Evolutionary conservation across 2,113 vertebrate genomes (phyloP).

Genomic region (Bufo gargarizans): DNA sequence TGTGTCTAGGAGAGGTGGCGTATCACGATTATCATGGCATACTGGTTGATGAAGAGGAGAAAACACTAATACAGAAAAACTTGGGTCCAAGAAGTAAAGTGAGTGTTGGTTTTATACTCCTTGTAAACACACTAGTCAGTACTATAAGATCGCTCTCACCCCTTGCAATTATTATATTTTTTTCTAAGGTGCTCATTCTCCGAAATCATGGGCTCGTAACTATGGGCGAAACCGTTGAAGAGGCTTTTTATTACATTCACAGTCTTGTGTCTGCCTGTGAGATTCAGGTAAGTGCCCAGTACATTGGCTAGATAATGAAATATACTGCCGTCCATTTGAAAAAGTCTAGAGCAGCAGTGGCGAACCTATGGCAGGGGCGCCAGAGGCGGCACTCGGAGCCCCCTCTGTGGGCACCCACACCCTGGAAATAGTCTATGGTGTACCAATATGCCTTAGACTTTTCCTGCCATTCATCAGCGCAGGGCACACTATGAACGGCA

Average conservation of each 20-base stretch:
- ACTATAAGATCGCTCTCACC: neutral
- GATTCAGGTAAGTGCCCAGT: constrained; percentile 83
- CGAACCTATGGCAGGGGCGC: no score
- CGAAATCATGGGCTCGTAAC: constrained; percentile 94
- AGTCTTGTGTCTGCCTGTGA: constrained; percentile 94
- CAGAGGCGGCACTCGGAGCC: no score
- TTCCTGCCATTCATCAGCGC: no score
- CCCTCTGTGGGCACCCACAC: no score
- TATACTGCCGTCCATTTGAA: no score
- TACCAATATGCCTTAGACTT: no score
- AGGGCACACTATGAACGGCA: no score
- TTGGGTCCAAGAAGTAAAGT: constrained; percentile 96
- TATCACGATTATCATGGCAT: constrained; percentile 98
- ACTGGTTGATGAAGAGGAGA: constrained; percentile 90
- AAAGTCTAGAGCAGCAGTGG: no score
- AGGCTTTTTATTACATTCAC: constrained; percentile 96
- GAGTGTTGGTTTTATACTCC: constrained; percentile 51
- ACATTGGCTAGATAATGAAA: no score
- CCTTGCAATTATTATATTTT: neutral
- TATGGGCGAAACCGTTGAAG: constrained; percentile 92
- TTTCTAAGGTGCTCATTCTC: constrained; percentile 90
- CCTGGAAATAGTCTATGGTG: no score
- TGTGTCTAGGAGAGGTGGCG: constrained; percentile 89
- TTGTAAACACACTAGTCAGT: neutral
- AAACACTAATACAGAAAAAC: constrained; percentile 87